Evolutionary conservation across 2,797 vertebrate species (phyloP).

Genomic region (Acipenser transmontanus): DNA sequence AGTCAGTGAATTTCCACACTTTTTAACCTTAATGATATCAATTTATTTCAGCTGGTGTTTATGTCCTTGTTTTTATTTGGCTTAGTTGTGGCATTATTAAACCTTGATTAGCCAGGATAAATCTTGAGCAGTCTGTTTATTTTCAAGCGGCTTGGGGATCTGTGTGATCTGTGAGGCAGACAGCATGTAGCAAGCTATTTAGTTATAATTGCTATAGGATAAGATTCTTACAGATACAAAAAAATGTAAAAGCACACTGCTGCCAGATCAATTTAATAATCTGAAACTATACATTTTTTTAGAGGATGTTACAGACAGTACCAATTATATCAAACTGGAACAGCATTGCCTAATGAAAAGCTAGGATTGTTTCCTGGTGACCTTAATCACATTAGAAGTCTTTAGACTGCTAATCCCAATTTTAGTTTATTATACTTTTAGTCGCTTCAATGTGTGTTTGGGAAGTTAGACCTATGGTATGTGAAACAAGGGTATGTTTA

Average conservation of each 20-base stretch:
- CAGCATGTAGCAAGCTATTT: no score
- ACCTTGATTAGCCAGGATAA: not conserved
- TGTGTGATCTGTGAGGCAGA: no score
- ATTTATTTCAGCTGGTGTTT: not conserved
- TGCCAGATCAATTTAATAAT: conserved; percentile 4
- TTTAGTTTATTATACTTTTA: conserved; percentile 11
- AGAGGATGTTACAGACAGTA: no score
- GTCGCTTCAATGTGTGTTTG: conserved; percentile 15
- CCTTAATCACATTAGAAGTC: conserved; percentile 48
- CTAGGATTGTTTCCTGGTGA: conserved; percentile 46
- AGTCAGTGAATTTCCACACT: no score
- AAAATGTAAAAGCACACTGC: conserved; percentile 15
- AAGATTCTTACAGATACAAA: no score
- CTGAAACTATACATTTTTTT: conserved; percentile 4
- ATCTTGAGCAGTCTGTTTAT: no score
- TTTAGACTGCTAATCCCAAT: conserved; percentile 37
- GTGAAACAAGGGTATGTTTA: no score
- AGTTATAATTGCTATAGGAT: no score
- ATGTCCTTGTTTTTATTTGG: not conserved
- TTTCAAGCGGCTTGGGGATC: no score
- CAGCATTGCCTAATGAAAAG: conserved; percentile 46
- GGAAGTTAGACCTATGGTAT: conserved; percentile 3
- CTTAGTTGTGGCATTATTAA: no score
- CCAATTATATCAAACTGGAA: conserved; percentile 43
- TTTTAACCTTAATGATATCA: not conserved